Percentiles rank a stretch among this genome's conserved stretches.
Conservation (phyloP, 2,113 vertebrate genomes). For the Vombatus ursinus region DNA sequence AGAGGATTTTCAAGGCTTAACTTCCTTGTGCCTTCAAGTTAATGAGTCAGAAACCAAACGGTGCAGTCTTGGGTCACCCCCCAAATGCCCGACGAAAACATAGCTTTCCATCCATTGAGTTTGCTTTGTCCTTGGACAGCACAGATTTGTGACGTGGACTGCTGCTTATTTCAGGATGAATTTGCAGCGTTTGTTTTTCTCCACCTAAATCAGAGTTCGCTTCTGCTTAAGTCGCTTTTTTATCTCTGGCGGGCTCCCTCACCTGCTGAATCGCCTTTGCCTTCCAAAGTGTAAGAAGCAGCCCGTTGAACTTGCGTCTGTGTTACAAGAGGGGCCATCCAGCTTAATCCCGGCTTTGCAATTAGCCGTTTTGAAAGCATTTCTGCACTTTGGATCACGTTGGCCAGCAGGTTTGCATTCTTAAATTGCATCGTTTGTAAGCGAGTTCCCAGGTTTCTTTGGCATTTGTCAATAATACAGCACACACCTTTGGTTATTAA, state of each 20-base stretch:
- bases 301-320: background rate
- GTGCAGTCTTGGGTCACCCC: too few relatives aligned
- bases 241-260: background rate
- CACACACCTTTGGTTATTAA: background rate
- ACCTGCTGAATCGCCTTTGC: background rate
- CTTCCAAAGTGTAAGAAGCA: background rate
- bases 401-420: background rate
- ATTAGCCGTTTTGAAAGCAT: background rate
- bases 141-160: background rate
- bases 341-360: background rate
- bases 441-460: background rate
- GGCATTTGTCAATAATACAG: background rate
- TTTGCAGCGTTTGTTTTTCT: background rate
- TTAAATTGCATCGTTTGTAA: background rate
- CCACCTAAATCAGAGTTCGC: background rate
- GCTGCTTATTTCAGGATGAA: background rate
- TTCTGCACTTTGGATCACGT: background rate
- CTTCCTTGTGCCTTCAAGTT: background rate
- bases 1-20: background rate
- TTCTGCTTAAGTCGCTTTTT: background rate
- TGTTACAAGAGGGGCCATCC: background rate
- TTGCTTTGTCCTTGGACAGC: background rate
- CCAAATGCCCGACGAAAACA: background rate
- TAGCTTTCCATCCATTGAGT: background rate
- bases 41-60: background rate